Conservation (phyloP, 2,113 vertebrate species). For the Theristicus caerulescens region DNA sequence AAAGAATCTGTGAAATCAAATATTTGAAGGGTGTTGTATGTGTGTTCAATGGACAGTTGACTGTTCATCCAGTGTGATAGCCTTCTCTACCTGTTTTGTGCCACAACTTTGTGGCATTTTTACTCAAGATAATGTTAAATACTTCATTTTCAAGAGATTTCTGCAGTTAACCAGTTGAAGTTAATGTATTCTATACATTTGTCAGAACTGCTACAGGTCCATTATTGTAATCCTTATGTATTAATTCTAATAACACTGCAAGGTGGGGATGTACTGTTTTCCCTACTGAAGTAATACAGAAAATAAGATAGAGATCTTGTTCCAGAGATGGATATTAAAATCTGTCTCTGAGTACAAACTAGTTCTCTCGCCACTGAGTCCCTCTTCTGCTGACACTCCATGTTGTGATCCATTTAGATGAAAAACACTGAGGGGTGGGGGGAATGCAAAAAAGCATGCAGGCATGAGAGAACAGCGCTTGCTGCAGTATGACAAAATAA, state of each 20-base stretch:
- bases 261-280: background rate
- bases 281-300: background rate
- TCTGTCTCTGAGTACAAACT: background rate
- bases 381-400: background rate
- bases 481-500: background rate
- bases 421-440: background rate
- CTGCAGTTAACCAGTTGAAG: background rate
- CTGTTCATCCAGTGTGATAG: background rate
- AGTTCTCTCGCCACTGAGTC: background rate
- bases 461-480: background rate
- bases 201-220: background rate
- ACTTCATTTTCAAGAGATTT: background rate
- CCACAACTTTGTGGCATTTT: background rate
- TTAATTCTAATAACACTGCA: background rate
- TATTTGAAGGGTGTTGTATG: background rate
- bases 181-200: background rate
- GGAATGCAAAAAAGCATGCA: background rate
- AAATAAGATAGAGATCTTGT: background rate
- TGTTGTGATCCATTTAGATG: background rate
- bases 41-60: background rate
- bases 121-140: background rate
- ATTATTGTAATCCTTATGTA: background rate
- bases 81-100: background rate
- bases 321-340: background rate
- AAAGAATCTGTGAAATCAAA: background rate